Percentiles rank a stretch among this genome's conserved stretches.
Evolutionary conservation across 2,888 invertebrate genomes (phyloP).

Genomic region (Trachelus iudaicus): DNA sequence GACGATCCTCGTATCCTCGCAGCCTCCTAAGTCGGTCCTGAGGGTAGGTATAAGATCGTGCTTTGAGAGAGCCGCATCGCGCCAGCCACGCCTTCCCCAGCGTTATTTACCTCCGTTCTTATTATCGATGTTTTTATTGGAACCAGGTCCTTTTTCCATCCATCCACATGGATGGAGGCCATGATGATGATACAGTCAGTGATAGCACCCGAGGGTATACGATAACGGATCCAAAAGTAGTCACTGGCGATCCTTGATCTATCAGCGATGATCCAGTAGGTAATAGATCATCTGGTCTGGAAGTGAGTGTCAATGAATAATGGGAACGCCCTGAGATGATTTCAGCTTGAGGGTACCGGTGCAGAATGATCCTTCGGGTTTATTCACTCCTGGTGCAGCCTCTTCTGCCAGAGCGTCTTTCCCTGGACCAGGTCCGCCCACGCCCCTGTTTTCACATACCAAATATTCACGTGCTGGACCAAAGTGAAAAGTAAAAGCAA

Average conservation of each 20-base stretch:
- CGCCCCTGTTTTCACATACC: not conserved
- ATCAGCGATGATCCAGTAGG: not conserved
- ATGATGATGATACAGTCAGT: not conserved
- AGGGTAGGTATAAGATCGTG: conserved; percentile 33
- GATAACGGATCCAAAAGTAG: not conserved
- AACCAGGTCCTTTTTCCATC: not conserved
- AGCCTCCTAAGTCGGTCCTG: conserved; percentile 10
- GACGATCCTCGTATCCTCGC: conserved; percentile 34
- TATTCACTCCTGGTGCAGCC: not conserved
- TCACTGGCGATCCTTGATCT: not conserved
- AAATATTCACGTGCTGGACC: not conserved
- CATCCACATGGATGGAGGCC: not conserved
- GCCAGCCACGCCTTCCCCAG: conserved; percentile 57
- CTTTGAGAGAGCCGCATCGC: conserved; percentile 57
- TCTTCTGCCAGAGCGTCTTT: not conserved
- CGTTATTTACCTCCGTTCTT: conserved; percentile 55
- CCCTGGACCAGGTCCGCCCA: not conserved
- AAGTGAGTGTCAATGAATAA: not conserved
- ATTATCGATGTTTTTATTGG: conserved; percentile 41
- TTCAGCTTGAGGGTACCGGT: not conserved
- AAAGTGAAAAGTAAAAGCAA: not conserved
- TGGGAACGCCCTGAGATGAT: not conserved
- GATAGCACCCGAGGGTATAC: not conserved
- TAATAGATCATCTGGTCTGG: not conserved
- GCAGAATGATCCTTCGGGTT: not conserved